Percentiles rank a stretch among this genome's conserved stretches.
phyloP scores from a whole-genome alignment of 2,797 vertebrate species.

The Danio jaintianensis region DNA sequence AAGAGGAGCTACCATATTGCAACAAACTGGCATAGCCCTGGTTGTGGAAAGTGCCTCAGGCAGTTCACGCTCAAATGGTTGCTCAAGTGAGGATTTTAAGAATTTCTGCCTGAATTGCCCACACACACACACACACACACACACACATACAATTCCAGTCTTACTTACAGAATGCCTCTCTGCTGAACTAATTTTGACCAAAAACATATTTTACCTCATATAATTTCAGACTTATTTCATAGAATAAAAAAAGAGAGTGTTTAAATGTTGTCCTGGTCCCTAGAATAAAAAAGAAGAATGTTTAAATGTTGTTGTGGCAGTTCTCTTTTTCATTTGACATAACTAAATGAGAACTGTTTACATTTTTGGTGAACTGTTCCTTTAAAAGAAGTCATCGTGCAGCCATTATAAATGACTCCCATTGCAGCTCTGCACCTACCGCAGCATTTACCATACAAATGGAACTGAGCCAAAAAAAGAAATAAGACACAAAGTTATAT shows the following conservation, averaged over 20 bases:
- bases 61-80: slow-evolving; percentile 27
- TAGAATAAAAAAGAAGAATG: background rate
- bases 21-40: slow-evolving; percentile 39
- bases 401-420: slow-evolving; percentile 13
- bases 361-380: background rate
- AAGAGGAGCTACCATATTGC: slow-evolving; percentile 7
- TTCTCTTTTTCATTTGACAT: background rate
- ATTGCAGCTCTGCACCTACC: slow-evolving; percentile 8
- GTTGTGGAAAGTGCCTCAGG: slow-evolving; percentile 31
- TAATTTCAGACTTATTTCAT: background rate
- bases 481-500: slow-evolving; percentile 4
- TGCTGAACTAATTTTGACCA: background rate
- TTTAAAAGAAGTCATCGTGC: slow-evolving; percentile 7
- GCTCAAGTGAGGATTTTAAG: slow-evolving; percentile 8
- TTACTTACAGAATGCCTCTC: background rate
- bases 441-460: slow-evolving; percentile 22
- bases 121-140: too few relatives aligned
- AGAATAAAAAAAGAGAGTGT: too few relatives aligned
- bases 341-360: background rate
- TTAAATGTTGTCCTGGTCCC: too few relatives aligned
- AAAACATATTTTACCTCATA: background rate
- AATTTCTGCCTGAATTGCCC: slow-evolving; percentile 16
- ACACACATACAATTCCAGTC: too few relatives aligned
- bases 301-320: background rate
- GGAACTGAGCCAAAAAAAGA: slow-evolving; percentile 31